Evolutionary conservation across 2,113 vertebrate species (phyloP).

Genomic region (Chlamydotis undulata): DNA sequence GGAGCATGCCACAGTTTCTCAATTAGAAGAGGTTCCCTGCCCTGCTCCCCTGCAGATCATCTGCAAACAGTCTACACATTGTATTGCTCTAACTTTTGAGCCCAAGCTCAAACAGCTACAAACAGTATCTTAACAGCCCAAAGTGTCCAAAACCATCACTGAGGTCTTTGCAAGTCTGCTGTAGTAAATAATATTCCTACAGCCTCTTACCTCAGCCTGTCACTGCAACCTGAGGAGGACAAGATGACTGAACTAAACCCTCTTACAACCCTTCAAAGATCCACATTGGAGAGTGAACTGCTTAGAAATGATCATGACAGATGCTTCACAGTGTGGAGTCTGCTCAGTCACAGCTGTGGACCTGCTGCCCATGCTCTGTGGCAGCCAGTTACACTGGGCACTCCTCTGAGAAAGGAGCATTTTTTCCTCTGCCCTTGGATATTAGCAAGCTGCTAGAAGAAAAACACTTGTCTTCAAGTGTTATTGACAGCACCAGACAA

Average conservation of each 20-base stretch:
- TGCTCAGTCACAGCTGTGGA: neutral
- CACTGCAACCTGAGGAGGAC: neutral
- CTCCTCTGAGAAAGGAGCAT: neutral
- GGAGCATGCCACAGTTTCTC: neutral
- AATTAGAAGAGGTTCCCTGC: neutral
- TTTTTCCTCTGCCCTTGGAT: neutral
- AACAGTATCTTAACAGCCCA: neutral
- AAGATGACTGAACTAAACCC: neutral
- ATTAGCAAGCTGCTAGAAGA: neutral
- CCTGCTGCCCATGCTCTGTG: neutral
- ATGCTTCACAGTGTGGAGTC: neutral
- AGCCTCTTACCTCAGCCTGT: neutral
- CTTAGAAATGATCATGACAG: neutral
- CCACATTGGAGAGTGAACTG: neutral
- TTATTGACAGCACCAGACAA: neutral
- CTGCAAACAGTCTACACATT: neutral
- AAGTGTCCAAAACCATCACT: neutral
- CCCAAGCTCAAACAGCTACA: neutral
- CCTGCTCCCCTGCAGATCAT: neutral
- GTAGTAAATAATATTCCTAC: neutral
- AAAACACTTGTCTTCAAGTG: neutral
- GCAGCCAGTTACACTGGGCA: neutral
- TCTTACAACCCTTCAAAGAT: neutral
- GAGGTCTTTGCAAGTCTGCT: neutral
- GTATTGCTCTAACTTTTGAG: neutral